Evolutionary conservation across 1,140 invertebrate species (phyloP).

Genomic region (Microplitis demolitor): DNA sequence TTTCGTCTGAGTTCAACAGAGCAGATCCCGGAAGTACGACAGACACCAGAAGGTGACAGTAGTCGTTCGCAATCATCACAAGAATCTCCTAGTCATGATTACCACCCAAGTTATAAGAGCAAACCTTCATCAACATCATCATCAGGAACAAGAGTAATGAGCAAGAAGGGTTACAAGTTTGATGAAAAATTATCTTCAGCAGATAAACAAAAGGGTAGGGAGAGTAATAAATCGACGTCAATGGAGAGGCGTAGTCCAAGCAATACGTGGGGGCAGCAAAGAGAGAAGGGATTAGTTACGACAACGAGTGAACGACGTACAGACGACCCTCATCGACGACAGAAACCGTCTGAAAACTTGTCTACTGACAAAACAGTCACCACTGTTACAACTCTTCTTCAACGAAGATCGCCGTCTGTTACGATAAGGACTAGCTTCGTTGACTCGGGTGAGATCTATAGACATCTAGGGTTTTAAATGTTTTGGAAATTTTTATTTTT

Average conservation of each 20-base stretch:
- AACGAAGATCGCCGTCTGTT: slow-evolving; percentile 48
- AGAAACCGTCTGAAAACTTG: slow-evolving; percentile 35
- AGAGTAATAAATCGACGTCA: slow-evolving; percentile 21
- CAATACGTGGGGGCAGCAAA: slow-evolving; percentile 22
- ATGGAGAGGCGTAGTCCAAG: slow-evolving; percentile 25
- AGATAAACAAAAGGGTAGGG: slow-evolving; percentile 14
- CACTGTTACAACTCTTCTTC: slow-evolving; percentile 47
- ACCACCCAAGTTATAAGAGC: slow-evolving; percentile 31
- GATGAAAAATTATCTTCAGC: slow-evolving; percentile 2
- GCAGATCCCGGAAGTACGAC: slow-evolving; percentile 38
- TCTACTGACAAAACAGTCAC: slow-evolving; percentile 41
- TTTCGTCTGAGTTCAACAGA: slow-evolving; percentile 47
- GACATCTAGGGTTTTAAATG: background rate
- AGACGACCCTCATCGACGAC: slow-evolving; percentile 23
- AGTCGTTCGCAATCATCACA: slow-evolving; percentile 54
- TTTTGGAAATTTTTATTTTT: background rate
- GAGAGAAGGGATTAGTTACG: slow-evolving; percentile 29
- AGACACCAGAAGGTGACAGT: slow-evolving; percentile 52
- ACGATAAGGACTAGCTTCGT: slow-evolving; percentile 41
- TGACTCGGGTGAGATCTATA: slow-evolving; percentile 17
- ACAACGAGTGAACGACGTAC: slow-evolving; percentile 4
- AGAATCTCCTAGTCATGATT: slow-evolving; percentile 45
- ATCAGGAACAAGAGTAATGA: background rate
- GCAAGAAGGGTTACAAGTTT: background rate
- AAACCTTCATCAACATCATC: slow-evolving; percentile 25